Percentiles rank a stretch among this genome's conserved stretches.
Evolutionary conservation across 2,113 vertebrate genomes (phyloP).

Genomic region (Coracopsis vasa): DNA sequence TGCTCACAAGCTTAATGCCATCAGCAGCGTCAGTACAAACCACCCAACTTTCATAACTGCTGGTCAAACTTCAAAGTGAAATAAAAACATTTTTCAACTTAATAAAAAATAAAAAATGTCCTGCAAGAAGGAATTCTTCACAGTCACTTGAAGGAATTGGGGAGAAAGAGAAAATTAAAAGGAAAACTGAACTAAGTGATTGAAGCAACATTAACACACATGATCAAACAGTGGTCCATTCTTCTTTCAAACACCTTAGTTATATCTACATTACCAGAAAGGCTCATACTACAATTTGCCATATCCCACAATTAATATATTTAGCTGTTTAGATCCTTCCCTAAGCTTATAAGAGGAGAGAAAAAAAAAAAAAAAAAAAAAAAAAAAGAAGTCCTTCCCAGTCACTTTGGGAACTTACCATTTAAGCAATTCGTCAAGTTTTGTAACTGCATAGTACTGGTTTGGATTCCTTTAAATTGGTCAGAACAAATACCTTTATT

Average conservation of each 20-base stretch:
- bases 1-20: neutral
- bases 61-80: neutral
- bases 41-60: neutral
- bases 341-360: neutral
- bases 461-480: neutral
- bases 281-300: neutral
- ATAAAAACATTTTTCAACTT: neutral
- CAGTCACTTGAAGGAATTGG: neutral
- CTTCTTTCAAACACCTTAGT: neutral
- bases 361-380: neutral
- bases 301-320: neutral
- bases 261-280: neutral
- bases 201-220: neutral
- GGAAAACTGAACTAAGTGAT: neutral
- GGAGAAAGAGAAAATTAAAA: neutral
- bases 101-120: too few species aligned
- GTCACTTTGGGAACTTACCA: neutral
- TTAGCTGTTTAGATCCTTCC: neutral
- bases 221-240: neutral
- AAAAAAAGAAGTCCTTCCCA: neutral
- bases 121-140: neutral
- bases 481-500: neutral
- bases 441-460: neutral
- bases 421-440: neutral
- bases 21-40: neutral